Percentiles rank a stretch among this genome's conserved stretches.
Evolutionary conservation across 2,113 vertebrate species (phyloP).

Genomic region (Aldabrachelys gigantea): DNA sequence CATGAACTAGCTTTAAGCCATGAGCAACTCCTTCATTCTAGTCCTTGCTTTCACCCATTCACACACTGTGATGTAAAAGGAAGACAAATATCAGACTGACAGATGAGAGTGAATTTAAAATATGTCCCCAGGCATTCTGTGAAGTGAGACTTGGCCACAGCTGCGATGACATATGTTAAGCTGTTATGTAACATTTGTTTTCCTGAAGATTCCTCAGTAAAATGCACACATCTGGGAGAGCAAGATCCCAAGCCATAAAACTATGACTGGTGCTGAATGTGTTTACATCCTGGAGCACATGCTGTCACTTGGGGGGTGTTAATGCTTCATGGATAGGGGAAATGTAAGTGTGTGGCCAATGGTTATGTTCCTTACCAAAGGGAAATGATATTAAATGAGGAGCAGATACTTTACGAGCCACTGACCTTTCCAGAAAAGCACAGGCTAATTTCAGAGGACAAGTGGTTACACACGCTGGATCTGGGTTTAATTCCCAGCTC

Average conservation of each 20-base stretch:
- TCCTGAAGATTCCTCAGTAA: neutral
- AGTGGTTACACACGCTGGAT: too few species aligned
- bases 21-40: neutral
- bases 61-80: neutral
- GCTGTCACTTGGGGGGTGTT: neutral
- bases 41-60: neutral
- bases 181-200: neutral
- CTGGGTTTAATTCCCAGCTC: too few species aligned
- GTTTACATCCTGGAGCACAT: neutral
- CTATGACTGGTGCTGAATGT: neutral
- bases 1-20: neutral
- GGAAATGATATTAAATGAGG: neutral
- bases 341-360: neutral
- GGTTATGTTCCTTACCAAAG: neutral
- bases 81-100: neutral
- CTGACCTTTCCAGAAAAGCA: neutral
- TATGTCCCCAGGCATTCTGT: neutral
- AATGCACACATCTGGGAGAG: neutral
- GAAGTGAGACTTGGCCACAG: neutral
- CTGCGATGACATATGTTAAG: neutral
- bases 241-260: neutral
- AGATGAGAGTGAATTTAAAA: neutral
- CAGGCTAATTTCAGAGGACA: neutral
- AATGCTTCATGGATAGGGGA: neutral
- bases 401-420: neutral